phyloP scores from a whole-genome alignment of 1,140 invertebrate genomes.

The Micrasema minimum region DNA sequence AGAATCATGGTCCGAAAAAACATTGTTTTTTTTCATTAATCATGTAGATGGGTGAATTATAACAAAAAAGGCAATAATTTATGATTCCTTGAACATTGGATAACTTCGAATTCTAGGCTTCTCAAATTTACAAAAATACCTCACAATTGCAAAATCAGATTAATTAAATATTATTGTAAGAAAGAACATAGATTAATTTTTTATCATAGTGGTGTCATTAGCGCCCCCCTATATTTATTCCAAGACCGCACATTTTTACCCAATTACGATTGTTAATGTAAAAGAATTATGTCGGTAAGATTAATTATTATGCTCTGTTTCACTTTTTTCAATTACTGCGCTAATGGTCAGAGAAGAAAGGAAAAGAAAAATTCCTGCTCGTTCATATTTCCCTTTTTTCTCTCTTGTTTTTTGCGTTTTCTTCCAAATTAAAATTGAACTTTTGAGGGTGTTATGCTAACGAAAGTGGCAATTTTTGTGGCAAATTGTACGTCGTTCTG shows the following conservation, averaged over 20 bases:
- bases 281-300: slow-evolving; percentile 21
- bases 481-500: slow-evolving; percentile 13
- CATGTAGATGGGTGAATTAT: no score
- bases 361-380: slow-evolving; percentile 22
- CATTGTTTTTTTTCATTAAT: no score
- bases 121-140: no score
- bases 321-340: slow-evolving; percentile 26
- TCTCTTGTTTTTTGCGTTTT: slow-evolving; percentile 17
- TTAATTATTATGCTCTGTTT: slow-evolving; percentile 34
- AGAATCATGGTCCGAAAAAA: no score
- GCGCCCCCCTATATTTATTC: slow-evolving; percentile 6
- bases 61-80: no score
- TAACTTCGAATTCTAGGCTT: no score
- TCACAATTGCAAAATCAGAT: slow-evolving; percentile 9
- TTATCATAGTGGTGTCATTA: slow-evolving; percentile 24
- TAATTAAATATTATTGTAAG: slow-evolving; percentile 13
- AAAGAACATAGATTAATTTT: slow-evolving; percentile 18
- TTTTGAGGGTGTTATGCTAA: neutral
- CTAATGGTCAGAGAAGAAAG: slow-evolving; percentile 33
- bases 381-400: slow-evolving; percentile 13
- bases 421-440: slow-evolving; percentile 21
- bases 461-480: slow-evolving; percentile 19
- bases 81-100: no score
- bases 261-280: slow-evolving; percentile 17
- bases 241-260: slow-evolving; percentile 19